Conservation (phyloP, 2,113 vertebrate species). For the Vulpes lagopus region DNA sequence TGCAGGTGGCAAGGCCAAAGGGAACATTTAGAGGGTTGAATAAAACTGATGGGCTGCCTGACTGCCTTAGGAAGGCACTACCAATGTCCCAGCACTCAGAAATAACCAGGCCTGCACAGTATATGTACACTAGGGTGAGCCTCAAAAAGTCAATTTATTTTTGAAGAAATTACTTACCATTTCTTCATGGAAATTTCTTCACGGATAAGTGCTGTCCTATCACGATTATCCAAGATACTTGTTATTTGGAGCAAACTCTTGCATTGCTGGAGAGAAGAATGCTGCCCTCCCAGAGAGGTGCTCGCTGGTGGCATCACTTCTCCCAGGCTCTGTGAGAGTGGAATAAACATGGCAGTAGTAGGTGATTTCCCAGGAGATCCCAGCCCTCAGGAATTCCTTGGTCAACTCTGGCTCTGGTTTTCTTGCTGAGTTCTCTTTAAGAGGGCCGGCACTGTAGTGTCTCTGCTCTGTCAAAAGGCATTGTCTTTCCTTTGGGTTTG, state of each 20-base stretch:
- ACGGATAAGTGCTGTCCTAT: background rate
- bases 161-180: background rate
- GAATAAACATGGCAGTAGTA: background rate
- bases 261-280: background rate
- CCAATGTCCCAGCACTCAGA: background rate
- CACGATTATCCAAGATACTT: background rate
- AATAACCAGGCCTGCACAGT: background rate
- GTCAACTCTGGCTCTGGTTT: background rate
- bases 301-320: background rate
- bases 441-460: background rate
- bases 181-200: constrained; percentile 50
- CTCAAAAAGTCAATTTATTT: background rate
- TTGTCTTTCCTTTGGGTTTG: constrained; percentile 68
- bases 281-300: background rate
- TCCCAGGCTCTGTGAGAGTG: background rate
- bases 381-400: background rate
- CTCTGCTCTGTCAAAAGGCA: constrained; percentile 31
- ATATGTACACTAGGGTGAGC: background rate
- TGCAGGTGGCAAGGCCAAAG: constrained; percentile 48
- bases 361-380: constrained; percentile 7
- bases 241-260: background rate
- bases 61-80: background rate
- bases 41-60: background rate
- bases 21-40: background rate
- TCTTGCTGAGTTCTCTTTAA: background rate